Evolutionary conservation across 2,797 vertebrate genomes (phyloP).

Genomic region (Cossypha caffra): DNA sequence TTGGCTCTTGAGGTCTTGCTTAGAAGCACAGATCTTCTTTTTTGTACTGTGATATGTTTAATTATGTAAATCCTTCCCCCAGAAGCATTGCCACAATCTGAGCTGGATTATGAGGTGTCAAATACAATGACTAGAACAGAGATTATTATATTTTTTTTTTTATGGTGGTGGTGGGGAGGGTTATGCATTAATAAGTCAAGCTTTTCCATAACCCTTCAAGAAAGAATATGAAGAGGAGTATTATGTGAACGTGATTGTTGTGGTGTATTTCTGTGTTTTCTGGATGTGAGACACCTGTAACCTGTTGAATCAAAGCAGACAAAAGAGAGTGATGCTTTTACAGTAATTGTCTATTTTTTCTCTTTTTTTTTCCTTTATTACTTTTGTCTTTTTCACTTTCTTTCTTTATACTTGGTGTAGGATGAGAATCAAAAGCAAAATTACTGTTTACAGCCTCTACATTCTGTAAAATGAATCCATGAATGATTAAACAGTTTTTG

Average conservation of each 20-base stretch:
- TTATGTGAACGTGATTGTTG: neutral
- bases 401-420: neutral
- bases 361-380: neutral
- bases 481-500: conserved; percentile 8
- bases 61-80: neutral
- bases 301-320: neutral
- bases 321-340: neutral
- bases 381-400: neutral
- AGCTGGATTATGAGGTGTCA: neutral
- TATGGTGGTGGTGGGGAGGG: too few relatives aligned
- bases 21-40: neutral
- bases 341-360: neutral
- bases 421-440: neutral
- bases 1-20: neutral
- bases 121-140: neutral
- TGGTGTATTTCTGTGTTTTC: neutral
- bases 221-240: neutral
- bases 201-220: neutral
- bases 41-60: neutral
- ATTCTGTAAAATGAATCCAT: neutral
- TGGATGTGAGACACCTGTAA: neutral
- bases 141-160: neutral
- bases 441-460: neutral
- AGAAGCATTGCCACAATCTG: neutral
- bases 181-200: neutral